phyloP scores from a whole-genome alignment of 2,888 invertebrate species.

The Strigamia crassipes region DNA sequence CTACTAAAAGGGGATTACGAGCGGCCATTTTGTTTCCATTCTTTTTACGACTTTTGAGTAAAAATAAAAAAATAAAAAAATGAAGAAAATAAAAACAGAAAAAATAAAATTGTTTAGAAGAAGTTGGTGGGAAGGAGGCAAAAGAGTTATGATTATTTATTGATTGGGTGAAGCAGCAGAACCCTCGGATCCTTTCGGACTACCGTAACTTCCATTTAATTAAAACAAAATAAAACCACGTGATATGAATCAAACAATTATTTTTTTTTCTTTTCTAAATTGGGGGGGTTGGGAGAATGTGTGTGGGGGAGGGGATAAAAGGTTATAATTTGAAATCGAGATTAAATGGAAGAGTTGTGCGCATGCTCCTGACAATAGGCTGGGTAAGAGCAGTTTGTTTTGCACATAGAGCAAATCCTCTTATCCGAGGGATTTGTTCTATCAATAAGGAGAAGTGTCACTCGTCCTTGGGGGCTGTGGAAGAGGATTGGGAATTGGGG shows the following conservation, averaged over 20 bases:
- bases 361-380: constrained; percentile 6
- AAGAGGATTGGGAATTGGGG: not conserved
- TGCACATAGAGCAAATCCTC: constrained; percentile 40
- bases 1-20: not conserved
- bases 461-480: not conserved
- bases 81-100: not conserved
- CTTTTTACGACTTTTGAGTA: constrained; percentile 12
- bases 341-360: not conserved
- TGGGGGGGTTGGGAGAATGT: not conserved
- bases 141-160: constrained; percentile 19
- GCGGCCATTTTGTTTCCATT: constrained; percentile 16
- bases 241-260: not conserved
- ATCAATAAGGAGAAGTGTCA: constrained; percentile 35
- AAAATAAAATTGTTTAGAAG: not conserved
- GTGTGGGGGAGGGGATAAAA: not conserved
- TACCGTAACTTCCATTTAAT: not conserved
- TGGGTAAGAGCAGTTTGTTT: constrained; percentile 27
- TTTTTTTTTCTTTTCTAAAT: not conserved
- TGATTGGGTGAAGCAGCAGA: not conserved
- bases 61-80: not conserved
- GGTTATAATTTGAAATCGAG: not conserved
- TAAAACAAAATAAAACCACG: not conserved
- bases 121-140: not conserved
- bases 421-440: constrained; percentile 28
- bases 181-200: not conserved